These are phyloP conservation scores for Alces alces DNA, from an alignment of 2,113 vertebrate species.

Conservation along the genomic window DNA sequence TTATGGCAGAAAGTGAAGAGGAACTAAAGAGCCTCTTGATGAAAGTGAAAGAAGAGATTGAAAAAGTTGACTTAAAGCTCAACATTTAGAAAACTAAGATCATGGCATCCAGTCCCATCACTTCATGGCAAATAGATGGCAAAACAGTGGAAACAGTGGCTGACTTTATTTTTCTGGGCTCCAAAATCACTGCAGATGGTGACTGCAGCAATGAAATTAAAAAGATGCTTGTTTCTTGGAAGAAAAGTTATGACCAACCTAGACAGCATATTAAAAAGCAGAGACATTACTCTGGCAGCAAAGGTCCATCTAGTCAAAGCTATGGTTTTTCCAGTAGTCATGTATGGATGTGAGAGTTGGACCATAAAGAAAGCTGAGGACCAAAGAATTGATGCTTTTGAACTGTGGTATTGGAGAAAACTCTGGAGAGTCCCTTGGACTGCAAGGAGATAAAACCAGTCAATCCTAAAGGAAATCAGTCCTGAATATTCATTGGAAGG, in stretches of 20 bases:
- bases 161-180: background rate
- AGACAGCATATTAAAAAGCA: background rate
- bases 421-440: background rate
- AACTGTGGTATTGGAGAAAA: background rate
- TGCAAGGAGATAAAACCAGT: background rate
- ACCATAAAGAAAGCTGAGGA: background rate
- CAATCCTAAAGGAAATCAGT: background rate
- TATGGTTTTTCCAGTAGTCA: background rate
- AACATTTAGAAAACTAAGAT: background rate
- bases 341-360: background rate
- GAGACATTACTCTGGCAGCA: background rate
- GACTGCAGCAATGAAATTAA: background rate
- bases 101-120: background rate
- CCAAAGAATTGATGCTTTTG: background rate
- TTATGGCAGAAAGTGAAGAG: background rate
- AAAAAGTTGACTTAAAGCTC: background rate
- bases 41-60: background rate
- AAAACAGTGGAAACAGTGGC: background rate
- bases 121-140: background rate
- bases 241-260: background rate
- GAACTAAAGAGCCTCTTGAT: background rate
- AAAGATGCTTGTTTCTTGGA: background rate
- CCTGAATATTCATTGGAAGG: background rate
- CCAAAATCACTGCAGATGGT: background rate
- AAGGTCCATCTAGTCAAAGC: background rate